Evolutionary conservation across 35 echinoderm and acorn worm species (phyloP), one percentile per base, ranked within the genome.

Genomic region (Lytechinus pictus): DNA sequence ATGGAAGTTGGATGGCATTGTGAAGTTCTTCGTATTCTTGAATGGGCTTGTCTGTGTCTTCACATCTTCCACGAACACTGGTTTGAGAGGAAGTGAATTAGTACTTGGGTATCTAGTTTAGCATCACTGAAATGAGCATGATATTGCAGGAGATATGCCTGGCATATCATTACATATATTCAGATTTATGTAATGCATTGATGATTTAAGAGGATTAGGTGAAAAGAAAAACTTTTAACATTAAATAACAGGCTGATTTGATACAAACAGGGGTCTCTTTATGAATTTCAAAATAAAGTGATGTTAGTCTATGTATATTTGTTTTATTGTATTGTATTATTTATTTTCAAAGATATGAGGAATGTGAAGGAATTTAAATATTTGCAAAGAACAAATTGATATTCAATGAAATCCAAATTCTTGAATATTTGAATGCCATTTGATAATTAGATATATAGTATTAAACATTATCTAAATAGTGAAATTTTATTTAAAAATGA

Each of bases 331-430:
- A 16, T 24, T 79, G 66, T 72, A n/a, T 79, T 79, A 79, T 79
- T 79, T 79, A 79, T 79, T 79, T 71, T 71, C 61, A 71, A 71
- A 71, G 61, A 13, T 79, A 79, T n/a, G n/a, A 24, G 66, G 66
- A 79, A 24, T 79, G 16, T 79, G 66, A 79, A n/a, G 66, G 19
- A 16, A 79, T 79, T 79, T 79, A 14, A 16, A 79, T 79, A 24
- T 79, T 79, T 79, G 66, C 66, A 79, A 79, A 79, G 66, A 79
- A 79, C 66, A 79, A 79, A 79, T 79, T 79, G n/a, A 79, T 79
- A 79, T 79, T 79, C 16, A 79, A 1, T 79, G 66, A 79, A 24
- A 8, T 16, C 4, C 19, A 79, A 79, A 24, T 79, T 79, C 66
- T 7, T 24, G 21, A 79, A 79, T 79, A 79, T 79, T 24, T 79